These are phyloP conservation scores for Podotricha telesiphe DNA, from an alignment of 2,888 invertebrate species.

Conservation along the genomic window DNA sequence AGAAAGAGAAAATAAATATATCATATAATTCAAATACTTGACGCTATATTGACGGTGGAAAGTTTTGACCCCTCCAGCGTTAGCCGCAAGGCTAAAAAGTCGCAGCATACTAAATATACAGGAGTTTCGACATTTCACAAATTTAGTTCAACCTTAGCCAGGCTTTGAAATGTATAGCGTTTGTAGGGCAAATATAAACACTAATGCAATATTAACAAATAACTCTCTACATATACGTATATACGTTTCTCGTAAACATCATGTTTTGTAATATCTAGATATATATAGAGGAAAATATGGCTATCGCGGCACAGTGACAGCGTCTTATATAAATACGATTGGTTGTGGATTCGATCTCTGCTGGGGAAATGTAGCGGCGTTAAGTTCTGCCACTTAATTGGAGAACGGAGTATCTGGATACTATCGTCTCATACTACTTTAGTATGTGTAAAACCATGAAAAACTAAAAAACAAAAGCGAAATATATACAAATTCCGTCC, in stretches of 20 bases:
- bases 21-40: neutral
- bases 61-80: neutral
- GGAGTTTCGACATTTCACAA: constrained; percentile 29
- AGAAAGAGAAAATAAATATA: neutral
- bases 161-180: constrained; percentile 21
- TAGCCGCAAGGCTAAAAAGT: constrained; percentile 38
- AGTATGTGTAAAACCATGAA: too few relatives aligned
- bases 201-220: neutral
- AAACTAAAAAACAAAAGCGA: too few relatives aligned
- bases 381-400: too few relatives aligned
- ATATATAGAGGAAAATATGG: too few relatives aligned
- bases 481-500: too few relatives aligned
- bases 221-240: neutral
- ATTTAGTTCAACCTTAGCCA: constrained; percentile 25
- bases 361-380: neutral
- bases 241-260: neutral
- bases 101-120: constrained; percentile 24
- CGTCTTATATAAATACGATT: neutral
- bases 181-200: constrained; percentile 1
- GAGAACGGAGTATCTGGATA: too few relatives aligned
- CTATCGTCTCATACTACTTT: too few relatives aligned
- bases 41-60: constrained; percentile 4
- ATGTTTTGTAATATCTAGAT: neutral
- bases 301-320: neutral
- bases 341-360: neutral